Evolutionary conservation across 2,888 invertebrate genomes (phyloP).

Genomic region (Panorpa germanica): DNA sequence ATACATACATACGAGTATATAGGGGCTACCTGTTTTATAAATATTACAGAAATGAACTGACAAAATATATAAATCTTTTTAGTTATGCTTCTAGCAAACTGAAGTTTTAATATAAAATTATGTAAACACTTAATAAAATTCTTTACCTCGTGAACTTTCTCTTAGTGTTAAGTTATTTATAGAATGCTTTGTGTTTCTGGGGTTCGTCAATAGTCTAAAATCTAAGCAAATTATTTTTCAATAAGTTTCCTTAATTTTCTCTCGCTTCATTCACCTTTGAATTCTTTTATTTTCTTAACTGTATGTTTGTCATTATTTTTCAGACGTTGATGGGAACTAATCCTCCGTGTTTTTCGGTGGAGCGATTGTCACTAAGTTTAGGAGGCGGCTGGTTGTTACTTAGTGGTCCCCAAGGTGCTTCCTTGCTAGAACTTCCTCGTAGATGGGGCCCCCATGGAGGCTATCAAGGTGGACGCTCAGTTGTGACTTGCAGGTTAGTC

Average conservation of each 20-base stretch:
- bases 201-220: too few relatives aligned
- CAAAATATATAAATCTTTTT: too few relatives aligned
- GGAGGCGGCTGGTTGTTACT: slow-evolving; percentile 41
- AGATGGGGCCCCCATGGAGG: slow-evolving; percentile 44
- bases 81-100: too few relatives aligned
- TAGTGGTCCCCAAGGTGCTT: slow-evolving; percentile 42
- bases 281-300: not conserved
- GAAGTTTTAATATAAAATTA: too few relatives aligned
- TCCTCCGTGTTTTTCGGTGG: slow-evolving; percentile 43
- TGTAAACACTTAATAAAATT: too few relatives aligned
- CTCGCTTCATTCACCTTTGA: not conserved
- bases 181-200: too few relatives aligned
- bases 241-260: not conserved
- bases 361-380: slow-evolving; percentile 38
- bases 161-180: too few relatives aligned
- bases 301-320: slow-evolving; percentile 18
- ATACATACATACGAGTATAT: too few relatives aligned
- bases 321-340: slow-evolving; percentile 44
- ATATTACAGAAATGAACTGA: too few relatives aligned
- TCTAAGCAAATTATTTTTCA: not conserved
- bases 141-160: too few relatives aligned
- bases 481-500: slow-evolving; percentile 41
- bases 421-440: slow-evolving; percentile 45
- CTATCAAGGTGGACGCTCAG: slow-evolving; percentile 41
- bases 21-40: too few relatives aligned